Evolutionary conservation across 2,888 invertebrate genomes (phyloP), one percentile per base, ranked within the genome.

Genomic region (Parelbella ahira): DNA sequence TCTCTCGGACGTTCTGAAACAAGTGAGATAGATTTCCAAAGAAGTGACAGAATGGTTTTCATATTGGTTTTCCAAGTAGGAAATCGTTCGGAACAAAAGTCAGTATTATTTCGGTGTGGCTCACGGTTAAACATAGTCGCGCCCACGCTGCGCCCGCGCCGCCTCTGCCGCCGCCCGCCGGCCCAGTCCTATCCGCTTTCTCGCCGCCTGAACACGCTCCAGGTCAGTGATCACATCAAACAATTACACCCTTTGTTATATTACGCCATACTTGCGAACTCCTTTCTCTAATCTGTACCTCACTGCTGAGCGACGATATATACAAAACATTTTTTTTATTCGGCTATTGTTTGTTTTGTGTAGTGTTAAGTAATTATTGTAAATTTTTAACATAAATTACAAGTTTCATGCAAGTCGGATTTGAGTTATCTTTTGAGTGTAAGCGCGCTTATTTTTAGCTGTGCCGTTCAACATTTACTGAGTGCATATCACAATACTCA

Each of bases 81-180:
- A 82, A 82, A 79, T 68, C 71, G 64, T 66, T 69, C 60, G 61
- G 69, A 82, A 82, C 82, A 84, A 82, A 82, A 83, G 83, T 81
- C 77, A 75, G 70, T 82, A 78, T 2, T 84, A 84, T 80, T 84
- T 82, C 69, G 66, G 84, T 80, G 75, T 77, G 67, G 83, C 83
- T 86, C 84, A 80, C 75, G 71, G 70, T 82, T 86, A 86, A 78
- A 83, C 86, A 81, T 84, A 84, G 86, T 69, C 64, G 68, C 86
- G 60, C 84, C 84, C 77, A 83, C 82, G 64, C 72, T 55, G 63
- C 68, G 59, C 69, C 47, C 56, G 58, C 71, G 66, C 58, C 65
- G 63, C 45, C 55, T 49, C 50, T 58, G 64, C 60, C 59, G 63
- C 51, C 58, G 62, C 51, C 50, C 58, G 49, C 50, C 56, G 50